A percentile compares a stretch with the other conserved stretches of the same genome.
Evolutionary conservation across 2,888 invertebrate species (phyloP).

Genomic region (Hydriomena furcata): DNA sequence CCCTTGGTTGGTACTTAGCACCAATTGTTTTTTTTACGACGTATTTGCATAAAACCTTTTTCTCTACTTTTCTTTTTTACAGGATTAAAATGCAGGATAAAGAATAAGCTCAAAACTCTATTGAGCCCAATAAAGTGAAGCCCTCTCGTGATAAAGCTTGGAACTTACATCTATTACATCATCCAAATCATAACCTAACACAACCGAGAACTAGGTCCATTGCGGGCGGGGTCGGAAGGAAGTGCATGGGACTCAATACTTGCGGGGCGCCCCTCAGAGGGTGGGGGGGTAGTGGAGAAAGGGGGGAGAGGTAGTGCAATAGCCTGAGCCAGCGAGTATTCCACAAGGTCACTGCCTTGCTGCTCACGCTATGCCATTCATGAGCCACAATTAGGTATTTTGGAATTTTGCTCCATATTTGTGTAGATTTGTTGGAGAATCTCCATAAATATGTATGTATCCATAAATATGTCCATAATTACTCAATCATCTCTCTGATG

Average conservation of each 20-base stretch:
- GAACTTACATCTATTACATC: conserved; percentile 9
- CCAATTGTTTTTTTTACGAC: too few species aligned
- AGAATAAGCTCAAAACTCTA: too few species aligned
- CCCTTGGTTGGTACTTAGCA: too few species aligned
- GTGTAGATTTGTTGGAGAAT: too few species aligned
- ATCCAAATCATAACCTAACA: conserved; percentile 49
- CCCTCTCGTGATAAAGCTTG: too few species aligned
- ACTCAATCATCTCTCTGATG: too few species aligned
- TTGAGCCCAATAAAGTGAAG: too few species aligned
- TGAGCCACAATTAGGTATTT: conserved; percentile 61
- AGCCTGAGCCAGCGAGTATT: conserved; percentile 62
- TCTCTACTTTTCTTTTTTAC: too few species aligned
- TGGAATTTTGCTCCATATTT: conserved; percentile 40
- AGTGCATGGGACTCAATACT: conserved; percentile 66
- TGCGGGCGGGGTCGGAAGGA: conserved; percentile 65
- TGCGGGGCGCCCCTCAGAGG: conserved; percentile 52
- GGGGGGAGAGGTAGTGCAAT: conserved; percentile 57
- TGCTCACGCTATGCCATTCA: conserved; percentile 60
- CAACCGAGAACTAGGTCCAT: conserved; percentile 54
- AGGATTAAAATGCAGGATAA: too few species aligned
- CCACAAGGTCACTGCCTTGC: conserved; percentile 75
- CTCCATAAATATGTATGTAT: too few species aligned
- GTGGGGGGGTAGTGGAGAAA: conserved; percentile 23
- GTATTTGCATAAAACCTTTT: too few species aligned
- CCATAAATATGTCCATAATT: too few species aligned